These are phyloP conservation scores for Eulemur rubriventer DNA, from an alignment of 2,797 vertebrate genomes.

Conservation along the genomic window DNA sequence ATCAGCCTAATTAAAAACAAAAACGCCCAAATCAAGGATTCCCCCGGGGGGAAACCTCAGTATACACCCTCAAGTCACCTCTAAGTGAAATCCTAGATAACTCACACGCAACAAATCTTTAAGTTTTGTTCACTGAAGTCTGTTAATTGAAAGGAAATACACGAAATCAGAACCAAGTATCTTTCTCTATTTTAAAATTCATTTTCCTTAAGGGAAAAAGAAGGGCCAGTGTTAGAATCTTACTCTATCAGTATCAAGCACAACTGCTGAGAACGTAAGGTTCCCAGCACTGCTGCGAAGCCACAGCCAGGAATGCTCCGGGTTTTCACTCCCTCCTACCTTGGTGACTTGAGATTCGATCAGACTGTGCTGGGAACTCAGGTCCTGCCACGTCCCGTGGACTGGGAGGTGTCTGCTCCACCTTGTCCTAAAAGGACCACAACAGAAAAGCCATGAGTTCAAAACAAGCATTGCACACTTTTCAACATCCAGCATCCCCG, in stretches of 20 bases:
- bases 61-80: not conserved
- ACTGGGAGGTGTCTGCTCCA: slow-evolving; percentile 90
- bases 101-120: not conserved
- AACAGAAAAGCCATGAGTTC: slow-evolving; percentile 26
- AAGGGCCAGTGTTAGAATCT: not conserved
- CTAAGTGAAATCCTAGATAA: not conserved
- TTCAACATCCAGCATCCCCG: not conserved
- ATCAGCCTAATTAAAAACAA: not conserved
- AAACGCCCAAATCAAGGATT: not conserved
- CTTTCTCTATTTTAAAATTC: not conserved
- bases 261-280: accelerated
- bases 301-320: accelerated
- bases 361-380: slow-evolving; percentile 88
- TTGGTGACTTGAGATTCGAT: slow-evolving; percentile 90
- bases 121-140: not conserved
- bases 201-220: not conserved
- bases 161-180: not conserved
- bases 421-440: slow-evolving; percentile 89
- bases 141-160: not conserved
- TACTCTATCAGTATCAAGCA: accelerated
- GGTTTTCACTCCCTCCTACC: slow-evolving; percentile 83
- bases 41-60: not conserved
- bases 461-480: not conserved
- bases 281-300: accelerated
- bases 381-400: slow-evolving; percentile 89